Percentiles rank a stretch among this genome's conserved stretches.
phyloP scores from a whole-genome alignment of 2,888 invertebrate species.

The Piscicola geometra region DNA sequence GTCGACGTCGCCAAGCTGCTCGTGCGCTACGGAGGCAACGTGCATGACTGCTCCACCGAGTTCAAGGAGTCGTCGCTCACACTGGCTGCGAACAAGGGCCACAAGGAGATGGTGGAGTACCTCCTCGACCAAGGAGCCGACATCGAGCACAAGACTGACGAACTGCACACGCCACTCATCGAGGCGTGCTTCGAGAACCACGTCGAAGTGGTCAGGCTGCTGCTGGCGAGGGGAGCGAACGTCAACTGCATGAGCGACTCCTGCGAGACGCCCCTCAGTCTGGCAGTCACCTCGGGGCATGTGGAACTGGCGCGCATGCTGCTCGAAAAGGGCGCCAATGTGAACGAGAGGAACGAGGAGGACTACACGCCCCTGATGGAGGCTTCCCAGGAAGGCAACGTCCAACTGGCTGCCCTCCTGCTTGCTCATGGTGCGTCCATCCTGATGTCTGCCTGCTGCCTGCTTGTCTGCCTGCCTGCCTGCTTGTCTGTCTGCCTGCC shows the following conservation, averaged over 20 bases:
- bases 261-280: constrained; percentile 94
- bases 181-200: constrained; percentile 99
- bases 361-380: constrained; percentile 99
- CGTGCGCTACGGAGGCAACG: constrained; percentile 86
- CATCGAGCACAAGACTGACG: constrained; percentile 95
- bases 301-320: constrained; percentile 90
- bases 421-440: constrained; percentile 72
- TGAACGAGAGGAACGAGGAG: constrained; percentile 98
- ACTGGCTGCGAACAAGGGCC: constrained; percentile 81
- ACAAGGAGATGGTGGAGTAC: constrained; percentile 92
- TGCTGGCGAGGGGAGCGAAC: constrained; percentile 93
- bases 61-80: constrained; percentile 97
- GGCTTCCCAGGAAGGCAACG: constrained; percentile 93
- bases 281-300: constrained; percentile 97
- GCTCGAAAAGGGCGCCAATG: constrained; percentile 92
- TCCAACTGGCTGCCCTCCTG: constrained; percentile 88
- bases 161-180: constrained; percentile 99
- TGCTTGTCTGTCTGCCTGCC: too few species aligned
- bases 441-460: too few species aligned
- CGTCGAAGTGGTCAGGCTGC: constrained; percentile 87
- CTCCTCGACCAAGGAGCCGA: constrained; percentile 91
- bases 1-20: constrained; percentile 64
- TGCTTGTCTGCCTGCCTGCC: too few species aligned
- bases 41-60: constrained; percentile 97
- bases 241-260: constrained; percentile 99